Conservation (phyloP, 2,113 vertebrate genomes). For the Echinops telfairi region DNA sequence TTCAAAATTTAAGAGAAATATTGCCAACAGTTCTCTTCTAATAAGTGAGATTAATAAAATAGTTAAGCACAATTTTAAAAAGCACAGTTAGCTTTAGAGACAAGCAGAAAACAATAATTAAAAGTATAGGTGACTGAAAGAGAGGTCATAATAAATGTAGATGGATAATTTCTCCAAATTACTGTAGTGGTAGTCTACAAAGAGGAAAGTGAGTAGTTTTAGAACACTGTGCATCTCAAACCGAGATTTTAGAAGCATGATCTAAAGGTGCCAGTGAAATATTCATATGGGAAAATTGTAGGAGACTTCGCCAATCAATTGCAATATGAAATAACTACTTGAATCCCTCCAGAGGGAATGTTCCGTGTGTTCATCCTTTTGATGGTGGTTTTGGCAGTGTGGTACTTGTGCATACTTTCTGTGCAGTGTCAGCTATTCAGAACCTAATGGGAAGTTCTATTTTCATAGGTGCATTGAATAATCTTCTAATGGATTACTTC, state of each 20-base stretch:
- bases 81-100: background rate
- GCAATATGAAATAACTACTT: slow-evolving; percentile 48
- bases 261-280: slow-evolving; percentile 36
- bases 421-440: slow-evolving; percentile 60
- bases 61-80: background rate
- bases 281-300: background rate
- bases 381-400: slow-evolving; percentile 31
- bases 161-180: slow-evolving; percentile 2
- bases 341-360: slow-evolving; percentile 59
- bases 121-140: background rate
- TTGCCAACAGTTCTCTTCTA: background rate
- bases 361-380: background rate
- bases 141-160: background rate
- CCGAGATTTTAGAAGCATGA: background rate
- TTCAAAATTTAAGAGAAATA: background rate
- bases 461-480: slow-evolving; percentile 63
- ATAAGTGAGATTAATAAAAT: slow-evolving; percentile 35
- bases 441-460: slow-evolving; percentile 58
- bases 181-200: background rate
- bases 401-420: slow-evolving; percentile 52
- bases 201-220: background rate
- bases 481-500: slow-evolving; percentile 57
- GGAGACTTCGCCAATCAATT: slow-evolving; percentile 21
- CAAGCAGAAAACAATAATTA: background rate
- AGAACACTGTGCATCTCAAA: slow-evolving; percentile 29